A percentile compares a stretch with the other conserved stretches of the same genome.
phyloP scores from a whole-genome alignment of 2,797 vertebrate species.

The Discoglossus pictus region DNA sequence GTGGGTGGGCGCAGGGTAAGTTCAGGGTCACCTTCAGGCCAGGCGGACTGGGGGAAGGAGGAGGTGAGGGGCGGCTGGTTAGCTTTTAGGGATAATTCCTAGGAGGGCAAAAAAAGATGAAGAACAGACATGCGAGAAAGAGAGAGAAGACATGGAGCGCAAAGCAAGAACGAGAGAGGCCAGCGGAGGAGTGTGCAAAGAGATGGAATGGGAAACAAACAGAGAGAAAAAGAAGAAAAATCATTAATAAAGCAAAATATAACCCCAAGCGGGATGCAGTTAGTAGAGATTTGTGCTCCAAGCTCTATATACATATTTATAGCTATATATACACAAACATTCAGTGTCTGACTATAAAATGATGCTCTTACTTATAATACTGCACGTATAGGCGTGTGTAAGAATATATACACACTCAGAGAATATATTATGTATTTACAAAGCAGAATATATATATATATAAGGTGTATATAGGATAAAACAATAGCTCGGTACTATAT shows the following conservation, averaged over 20 bases:
- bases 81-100: conserved; percentile 57
- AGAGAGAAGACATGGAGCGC: conserved; percentile 16
- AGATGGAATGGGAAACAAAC: conserved; percentile 49
- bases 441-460: conserved; percentile 41
- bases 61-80: conserved; percentile 41
- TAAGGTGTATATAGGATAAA: conserved; percentile 26
- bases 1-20: conserved; percentile 52
- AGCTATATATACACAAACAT: conserved; percentile 45
- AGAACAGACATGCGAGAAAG: conserved; percentile 60
- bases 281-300: conserved; percentile 41
- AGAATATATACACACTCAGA: conserved; percentile 38
- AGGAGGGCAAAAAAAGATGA: conserved; percentile 17
- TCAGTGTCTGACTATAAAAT: conserved; percentile 31
- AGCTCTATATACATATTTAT: conserved; percentile 53
- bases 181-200: no score
- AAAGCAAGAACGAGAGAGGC: no score
- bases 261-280: conserved; percentile 40
- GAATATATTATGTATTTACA: conserved; percentile 42
- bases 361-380: conserved; percentile 36
- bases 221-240: conserved; percentile 42
- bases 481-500: conserved; percentile 28
- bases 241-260: conserved; percentile 32
- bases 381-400: conserved; percentile 29
- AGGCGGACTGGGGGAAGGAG: conserved; percentile 36
- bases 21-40: conserved; percentile 58